Conservation (phyloP, 2,888 invertebrate species). For the Trachelus stipa region DNA sequence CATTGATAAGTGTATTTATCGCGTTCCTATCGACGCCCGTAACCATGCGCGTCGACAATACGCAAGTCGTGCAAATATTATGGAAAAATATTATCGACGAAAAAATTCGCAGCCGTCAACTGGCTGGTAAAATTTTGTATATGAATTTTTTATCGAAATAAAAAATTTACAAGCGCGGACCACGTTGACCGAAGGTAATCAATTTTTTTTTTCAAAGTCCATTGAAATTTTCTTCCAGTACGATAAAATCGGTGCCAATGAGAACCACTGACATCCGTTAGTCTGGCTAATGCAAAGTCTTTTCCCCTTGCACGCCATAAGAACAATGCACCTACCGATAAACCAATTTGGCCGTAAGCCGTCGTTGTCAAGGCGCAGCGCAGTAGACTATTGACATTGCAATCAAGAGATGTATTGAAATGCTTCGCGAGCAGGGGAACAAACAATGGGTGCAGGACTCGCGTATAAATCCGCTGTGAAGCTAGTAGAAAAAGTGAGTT, state of each 20-base stretch:
- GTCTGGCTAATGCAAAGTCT: neutral
- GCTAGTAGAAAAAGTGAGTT: conserved; percentile 21
- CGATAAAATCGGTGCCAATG: neutral
- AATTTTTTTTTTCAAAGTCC: neutral
- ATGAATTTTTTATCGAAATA: neutral
- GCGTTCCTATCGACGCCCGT: neutral
- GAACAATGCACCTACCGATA: conserved; percentile 4
- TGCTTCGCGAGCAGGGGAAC: conserved; percentile 22
- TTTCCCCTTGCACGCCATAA: neutral
- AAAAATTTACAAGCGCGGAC: neutral
- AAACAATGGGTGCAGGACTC: conserved; percentile 17
- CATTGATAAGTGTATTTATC: neutral
- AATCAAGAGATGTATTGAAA: conserved; percentile 14
- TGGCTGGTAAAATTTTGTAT: neutral
- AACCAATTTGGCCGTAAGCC: conserved; percentile 8
- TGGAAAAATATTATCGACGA: neutral
- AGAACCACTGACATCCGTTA: neutral
- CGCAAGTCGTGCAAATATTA: neutral
- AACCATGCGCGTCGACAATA: neutral
- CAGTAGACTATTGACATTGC: conserved; percentile 6
- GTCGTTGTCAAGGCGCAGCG: neutral
- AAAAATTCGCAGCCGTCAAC: neutral
- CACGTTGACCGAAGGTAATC: neutral
- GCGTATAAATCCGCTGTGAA: neutral
- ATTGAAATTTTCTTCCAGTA: neutral